phyloP scores from a whole-genome alignment of 2,888 invertebrate species.

The Keiferia lycopersicella region DNA sequence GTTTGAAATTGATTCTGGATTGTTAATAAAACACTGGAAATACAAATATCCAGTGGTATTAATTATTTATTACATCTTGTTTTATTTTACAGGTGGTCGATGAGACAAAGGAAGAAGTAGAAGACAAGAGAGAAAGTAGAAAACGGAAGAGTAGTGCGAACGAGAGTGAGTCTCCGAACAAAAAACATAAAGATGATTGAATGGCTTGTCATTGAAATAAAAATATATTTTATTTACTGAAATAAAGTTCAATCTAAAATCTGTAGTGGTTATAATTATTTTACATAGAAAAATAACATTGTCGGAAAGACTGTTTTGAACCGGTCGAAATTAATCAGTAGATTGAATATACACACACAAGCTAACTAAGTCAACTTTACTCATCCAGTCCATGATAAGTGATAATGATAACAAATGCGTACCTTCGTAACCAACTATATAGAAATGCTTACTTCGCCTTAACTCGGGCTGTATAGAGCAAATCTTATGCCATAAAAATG shows the following conservation, averaged over 20 bases:
- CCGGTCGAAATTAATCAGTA: too few relatives aligned
- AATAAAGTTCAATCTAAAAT: conserved; percentile 4
- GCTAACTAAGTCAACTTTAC: too few relatives aligned
- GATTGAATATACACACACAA: too few relatives aligned
- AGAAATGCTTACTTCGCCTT: conserved; percentile 15
- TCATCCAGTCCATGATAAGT: too few relatives aligned
- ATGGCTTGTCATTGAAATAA: not conserved
- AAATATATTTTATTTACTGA: conserved; percentile 4
- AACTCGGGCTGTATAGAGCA: not conserved
- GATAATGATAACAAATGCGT: too few relatives aligned
- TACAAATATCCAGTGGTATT: too few relatives aligned
- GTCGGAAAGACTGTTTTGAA: too few relatives aligned
- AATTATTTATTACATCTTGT: not conserved
- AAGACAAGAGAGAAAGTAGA: conserved; percentile 38
- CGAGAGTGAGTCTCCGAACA: conserved; percentile 55
- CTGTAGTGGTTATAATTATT: not conserved
- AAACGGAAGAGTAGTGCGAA: conserved; percentile 47
- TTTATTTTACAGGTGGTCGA: conserved; percentile 46
- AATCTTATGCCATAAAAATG: too few relatives aligned
- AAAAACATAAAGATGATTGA: conserved; percentile 54
- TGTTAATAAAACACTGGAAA: too few relatives aligned
- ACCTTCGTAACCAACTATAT: too few relatives aligned
- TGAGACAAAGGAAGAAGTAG: conserved; percentile 42
- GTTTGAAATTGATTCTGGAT: too few relatives aligned
- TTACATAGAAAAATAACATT: not conserved